Evolutionary conservation across 2,113 vertebrate genomes (phyloP).

Genomic region (Mormyrus iriodes): DNA sequence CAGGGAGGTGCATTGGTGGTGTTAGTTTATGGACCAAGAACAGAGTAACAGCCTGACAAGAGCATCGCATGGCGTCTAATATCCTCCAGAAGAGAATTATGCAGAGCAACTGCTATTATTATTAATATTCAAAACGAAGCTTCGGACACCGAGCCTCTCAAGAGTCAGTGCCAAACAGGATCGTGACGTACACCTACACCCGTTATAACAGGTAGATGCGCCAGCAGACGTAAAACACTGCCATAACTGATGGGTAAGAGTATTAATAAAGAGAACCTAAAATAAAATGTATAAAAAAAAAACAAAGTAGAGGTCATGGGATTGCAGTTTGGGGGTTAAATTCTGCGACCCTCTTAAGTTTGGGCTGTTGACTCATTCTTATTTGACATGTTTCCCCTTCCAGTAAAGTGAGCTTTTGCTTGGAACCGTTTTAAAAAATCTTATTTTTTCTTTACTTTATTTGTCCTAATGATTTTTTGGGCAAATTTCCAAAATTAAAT

Average conservation of each 20-base stretch:
- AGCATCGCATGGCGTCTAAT: neutral
- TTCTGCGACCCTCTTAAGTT: conserved; percentile 29
- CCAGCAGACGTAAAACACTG: neutral
- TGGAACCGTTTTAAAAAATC: neutral
- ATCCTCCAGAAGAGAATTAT: neutral
- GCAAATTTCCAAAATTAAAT: neutral
- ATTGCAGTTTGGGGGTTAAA: conserved; percentile 39
- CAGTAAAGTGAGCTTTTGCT: conserved; percentile 34
- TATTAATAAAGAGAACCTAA: neutral
- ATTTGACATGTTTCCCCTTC: conserved; percentile 27
- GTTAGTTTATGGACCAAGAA: neutral
- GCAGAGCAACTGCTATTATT: neutral
- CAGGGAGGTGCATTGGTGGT: neutral
- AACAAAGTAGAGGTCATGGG: neutral
- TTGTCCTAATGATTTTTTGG: neutral
- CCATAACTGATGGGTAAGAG: neutral
- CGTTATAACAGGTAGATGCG: neutral
- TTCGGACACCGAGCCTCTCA: neutral
- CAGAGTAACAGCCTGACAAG: neutral
- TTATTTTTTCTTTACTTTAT: neutral
- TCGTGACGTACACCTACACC: neutral
- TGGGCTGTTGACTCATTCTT: conserved; percentile 35
- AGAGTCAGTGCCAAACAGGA: neutral
- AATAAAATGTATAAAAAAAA: neutral
- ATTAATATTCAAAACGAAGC: neutral